Base-by-base conservation (phyloP, 2,888 invertebrate genomes). In the Pycnomerus fuliginosus region DNA sequence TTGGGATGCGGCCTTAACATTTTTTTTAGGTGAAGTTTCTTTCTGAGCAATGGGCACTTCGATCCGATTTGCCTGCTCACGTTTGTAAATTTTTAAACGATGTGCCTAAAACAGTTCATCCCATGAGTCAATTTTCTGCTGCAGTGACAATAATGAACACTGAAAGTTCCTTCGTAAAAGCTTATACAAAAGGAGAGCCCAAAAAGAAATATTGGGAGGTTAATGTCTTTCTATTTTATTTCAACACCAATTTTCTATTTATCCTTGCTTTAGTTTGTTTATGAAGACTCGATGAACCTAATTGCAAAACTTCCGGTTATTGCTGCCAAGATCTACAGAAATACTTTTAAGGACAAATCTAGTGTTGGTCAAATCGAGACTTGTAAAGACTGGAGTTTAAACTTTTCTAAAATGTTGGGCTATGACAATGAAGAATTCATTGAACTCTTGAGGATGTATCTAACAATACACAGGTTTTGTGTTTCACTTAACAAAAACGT, bases 81-180 rank as follows among this genome's bases (percentile, higher is more conserved):
- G 89, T 95, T 11, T 90, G 89, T 38, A 87, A 86, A 27, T 85
- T 94, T 80, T 75, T 95, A 60, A 91, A 92, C 76, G 89, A 89
- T 73, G 85, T 94, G 74, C 94, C 94, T 8, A 79, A 80, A 63
- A 80, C 82, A 62, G 76, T 95, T 43, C 94, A 95, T 68, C 94
- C 94, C 1, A 95, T 95, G 94, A 84, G 90, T 0, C 94, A 95
- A 74, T 87, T 95, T 71, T 84, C 86, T 23, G 87, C 91, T 1
- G 94, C 94, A 12, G 83, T 92, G 56, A 90, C 91, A 14, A 86
- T 90, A 3, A 79, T 93, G 52, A 93, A 92, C 76, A 87, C 85
- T 65, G 94, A 94, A 74, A 91, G 90, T 64, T 81, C 85, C 64
- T 95, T 92, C 74, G 88, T 87, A 2, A 83, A 89, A 68, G 93